A percentile compares a stretch with the other conserved stretches of the same genome.
phyloP scores from a whole-genome alignment of 1,140 invertebrate species.

The Pseudoatta argentina region DNA sequence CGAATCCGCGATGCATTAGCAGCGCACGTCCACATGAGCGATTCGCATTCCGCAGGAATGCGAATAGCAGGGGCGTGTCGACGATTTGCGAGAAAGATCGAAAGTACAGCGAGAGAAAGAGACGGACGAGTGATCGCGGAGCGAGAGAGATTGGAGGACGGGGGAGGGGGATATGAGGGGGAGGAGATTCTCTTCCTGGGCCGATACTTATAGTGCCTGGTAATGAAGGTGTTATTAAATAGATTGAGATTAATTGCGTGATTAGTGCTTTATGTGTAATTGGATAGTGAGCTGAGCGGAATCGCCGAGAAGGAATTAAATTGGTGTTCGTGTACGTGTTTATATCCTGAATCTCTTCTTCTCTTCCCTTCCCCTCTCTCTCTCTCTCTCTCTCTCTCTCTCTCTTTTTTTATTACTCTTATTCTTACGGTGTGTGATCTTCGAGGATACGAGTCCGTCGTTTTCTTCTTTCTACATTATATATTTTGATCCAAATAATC shows the following conservation, averaged over 20 bases:
- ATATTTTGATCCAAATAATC: background rate
- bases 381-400: slow-evolving; percentile 32
- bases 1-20: slow-evolving; percentile 72
- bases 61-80: slow-evolving; percentile 80
- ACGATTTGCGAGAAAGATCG: slow-evolving; percentile 75
- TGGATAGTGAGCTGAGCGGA: slow-evolving; percentile 77
- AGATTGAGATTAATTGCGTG: slow-evolving; percentile 85
- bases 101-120: slow-evolving; percentile 62
- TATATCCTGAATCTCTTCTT: slow-evolving; percentile 69
- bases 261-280: slow-evolving; percentile 83
- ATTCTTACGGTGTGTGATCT: slow-evolving; percentile 11
- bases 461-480: background rate
- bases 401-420: slow-evolving; percentile 42
- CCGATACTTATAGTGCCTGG: slow-evolving; percentile 74
- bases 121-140: slow-evolving; percentile 43
- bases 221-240: slow-evolving; percentile 86
- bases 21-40: slow-evolving; percentile 68
- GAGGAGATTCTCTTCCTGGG: slow-evolving; percentile 73
- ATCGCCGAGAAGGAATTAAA: slow-evolving; percentile 74
- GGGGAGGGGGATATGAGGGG: slow-evolving; percentile 30
- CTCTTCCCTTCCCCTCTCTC: background rate
- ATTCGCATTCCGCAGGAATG: slow-evolving; percentile 78
- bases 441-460: background rate
- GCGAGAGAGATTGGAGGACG: slow-evolving; percentile 40
- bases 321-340: slow-evolving; percentile 75